These are phyloP conservation scores for Trissolcus brochymenae DNA, from an alignment of 2,888 invertebrate genomes.

Conservation along the genomic window DNA sequence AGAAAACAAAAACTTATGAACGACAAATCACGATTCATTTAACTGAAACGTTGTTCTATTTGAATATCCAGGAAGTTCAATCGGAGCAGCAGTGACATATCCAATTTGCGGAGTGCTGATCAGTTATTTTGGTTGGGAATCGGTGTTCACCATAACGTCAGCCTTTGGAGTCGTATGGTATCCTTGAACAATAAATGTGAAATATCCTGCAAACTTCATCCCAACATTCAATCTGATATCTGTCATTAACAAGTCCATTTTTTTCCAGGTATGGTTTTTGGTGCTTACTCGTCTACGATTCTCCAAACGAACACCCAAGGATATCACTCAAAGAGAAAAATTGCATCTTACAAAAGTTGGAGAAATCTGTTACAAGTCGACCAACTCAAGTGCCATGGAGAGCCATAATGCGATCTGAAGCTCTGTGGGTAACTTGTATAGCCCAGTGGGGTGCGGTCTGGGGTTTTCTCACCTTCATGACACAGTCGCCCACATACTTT, in stretches of 20 bases:
- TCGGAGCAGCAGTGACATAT: slow-evolving; percentile 83
- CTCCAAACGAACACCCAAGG: slow-evolving; percentile 82
- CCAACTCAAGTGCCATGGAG: slow-evolving; percentile 80
- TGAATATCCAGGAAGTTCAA: slow-evolving; percentile 78
- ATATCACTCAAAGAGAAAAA: slow-evolving; percentile 80
- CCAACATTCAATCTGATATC: too few relatives aligned
- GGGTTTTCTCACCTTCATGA: slow-evolving; percentile 84
- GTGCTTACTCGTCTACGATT: slow-evolving; percentile 81
- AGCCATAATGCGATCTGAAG: slow-evolving; percentile 79
- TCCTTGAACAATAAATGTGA: not conserved
- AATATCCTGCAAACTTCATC: too few relatives aligned
- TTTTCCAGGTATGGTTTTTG: slow-evolving; percentile 77
- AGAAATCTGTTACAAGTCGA: slow-evolving; percentile 66
- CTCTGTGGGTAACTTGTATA: slow-evolving; percentile 81
- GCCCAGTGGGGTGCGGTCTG: slow-evolving; percentile 83
- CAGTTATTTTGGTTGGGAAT: slow-evolving; percentile 83
- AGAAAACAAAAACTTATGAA: slow-evolving; percentile 26
- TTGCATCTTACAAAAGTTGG: slow-evolving; percentile 79
- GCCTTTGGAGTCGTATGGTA: slow-evolving; percentile 82
- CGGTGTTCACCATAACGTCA: slow-evolving; percentile 83
- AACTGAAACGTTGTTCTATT: not conserved
- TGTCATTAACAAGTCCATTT: not conserved
- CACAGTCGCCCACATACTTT: slow-evolving; percentile 84
- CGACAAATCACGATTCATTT: not conserved
- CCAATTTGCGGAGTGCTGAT: slow-evolving; percentile 84